These are phyloP conservation scores for Aegithalos caudatus DNA, from an alignment of 2,113 vertebrate genomes.

Conservation along the genomic window DNA sequence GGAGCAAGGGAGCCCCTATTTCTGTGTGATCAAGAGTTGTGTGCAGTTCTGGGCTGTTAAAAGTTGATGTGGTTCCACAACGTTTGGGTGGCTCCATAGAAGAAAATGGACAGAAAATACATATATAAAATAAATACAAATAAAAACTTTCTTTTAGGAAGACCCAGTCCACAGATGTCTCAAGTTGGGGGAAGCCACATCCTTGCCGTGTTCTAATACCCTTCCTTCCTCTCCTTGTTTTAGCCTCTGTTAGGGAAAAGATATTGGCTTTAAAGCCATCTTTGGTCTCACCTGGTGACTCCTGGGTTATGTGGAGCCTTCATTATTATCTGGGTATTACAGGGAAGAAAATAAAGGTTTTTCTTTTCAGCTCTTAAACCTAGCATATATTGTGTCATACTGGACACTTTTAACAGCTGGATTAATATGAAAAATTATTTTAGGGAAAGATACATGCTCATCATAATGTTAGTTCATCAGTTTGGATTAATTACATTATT, in stretches of 20 bases:
- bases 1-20: neutral
- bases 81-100: neutral
- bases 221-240: neutral
- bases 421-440: neutral
- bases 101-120: neutral
- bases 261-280: neutral
- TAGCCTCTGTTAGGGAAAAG: neutral
- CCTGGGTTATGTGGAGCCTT: neutral
- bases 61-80: neutral
- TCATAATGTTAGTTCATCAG: neutral
- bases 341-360: neutral
- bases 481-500: neutral
- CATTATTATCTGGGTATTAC: neutral
- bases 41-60: neutral
- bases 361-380: neutral
- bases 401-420: neutral
- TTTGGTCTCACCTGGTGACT: neutral
- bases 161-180: neutral
- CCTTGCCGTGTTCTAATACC: neutral
- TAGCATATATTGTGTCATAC: neutral
- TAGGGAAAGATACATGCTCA: neutral
- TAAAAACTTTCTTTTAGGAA: neutral
- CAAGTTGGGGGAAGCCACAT: neutral
- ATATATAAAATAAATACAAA: neutral
- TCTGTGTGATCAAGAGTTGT: rapidly evolving